Percentiles rank a stretch among this genome's conserved stretches.
Evolutionary conservation across 2,113 vertebrate species (phyloP).

Genomic region (Ctenomys sociabilis): DNA sequence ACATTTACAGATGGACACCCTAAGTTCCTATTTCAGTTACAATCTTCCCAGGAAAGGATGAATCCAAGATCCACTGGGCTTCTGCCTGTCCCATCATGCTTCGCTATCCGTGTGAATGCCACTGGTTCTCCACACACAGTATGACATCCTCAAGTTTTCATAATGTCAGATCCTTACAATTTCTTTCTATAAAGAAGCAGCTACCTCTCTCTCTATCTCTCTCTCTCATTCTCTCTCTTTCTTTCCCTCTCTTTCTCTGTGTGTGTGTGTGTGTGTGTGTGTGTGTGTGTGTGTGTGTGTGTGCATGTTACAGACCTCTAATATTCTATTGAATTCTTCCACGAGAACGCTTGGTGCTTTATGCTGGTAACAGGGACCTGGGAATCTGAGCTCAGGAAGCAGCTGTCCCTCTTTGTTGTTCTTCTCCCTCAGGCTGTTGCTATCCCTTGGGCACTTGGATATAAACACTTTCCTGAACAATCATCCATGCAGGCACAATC

Average conservation of each 20-base stretch:
- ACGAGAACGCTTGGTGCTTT: neutral
- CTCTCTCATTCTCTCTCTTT: no score
- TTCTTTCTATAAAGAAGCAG: neutral
- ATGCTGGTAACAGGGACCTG: neutral
- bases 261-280: neutral
- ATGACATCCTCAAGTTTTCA: neutral
- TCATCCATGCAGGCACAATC: neutral
- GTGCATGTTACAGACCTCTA: neutral
- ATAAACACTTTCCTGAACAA: neutral
- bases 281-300: neutral
- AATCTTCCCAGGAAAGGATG: neutral
- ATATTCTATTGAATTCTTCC: neutral
- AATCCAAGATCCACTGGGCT: neutral
- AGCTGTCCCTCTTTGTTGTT: neutral
- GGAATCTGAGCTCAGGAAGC: neutral
- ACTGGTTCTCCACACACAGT: rapidly evolving
- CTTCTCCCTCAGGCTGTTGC: neutral
- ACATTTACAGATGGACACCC: neutral
- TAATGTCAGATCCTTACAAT: neutral
- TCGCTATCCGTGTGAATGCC: no score
- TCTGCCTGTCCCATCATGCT: neutral
- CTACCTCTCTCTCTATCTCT: no score
- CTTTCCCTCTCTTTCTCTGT: no score
- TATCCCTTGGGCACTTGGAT: neutral
- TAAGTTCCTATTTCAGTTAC: neutral